Evolutionary conservation across 2,888 invertebrate species (phyloP), one percentile per base, ranked within the genome.

Genomic region (Dorcus parallelipipedus): DNA sequence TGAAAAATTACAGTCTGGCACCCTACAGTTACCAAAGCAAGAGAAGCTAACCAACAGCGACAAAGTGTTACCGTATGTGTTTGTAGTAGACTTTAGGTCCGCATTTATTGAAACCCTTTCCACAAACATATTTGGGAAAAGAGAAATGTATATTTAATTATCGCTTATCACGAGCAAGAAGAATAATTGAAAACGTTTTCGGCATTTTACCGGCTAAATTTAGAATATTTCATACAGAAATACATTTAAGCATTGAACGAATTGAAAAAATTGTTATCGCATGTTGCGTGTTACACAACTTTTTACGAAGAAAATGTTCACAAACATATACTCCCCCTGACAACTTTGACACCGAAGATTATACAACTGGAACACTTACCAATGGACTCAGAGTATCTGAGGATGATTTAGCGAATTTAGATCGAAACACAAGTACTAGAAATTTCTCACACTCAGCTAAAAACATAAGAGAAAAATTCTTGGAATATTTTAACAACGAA

Each of bases 281-380:
- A n/a, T 55, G 61, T 14, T 68, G 65, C 59, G 64, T 62, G 49
- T 45, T 69, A 41, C 69, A 69, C 54, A 69, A 69, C 55, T 68
- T 49, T 49, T 49, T 49, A 41, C 41, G 41, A 9, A 9, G 41
- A 9, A 41, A 41, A 41, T n/a, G 41, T 41, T n/a, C 10, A n/a
- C 23, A 23, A 23, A 41, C 5, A 10, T 41, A 41, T 10, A 41
- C 4, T 41, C 5, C 9, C 2, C 41, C 41, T 41, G 10, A 41
- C 4, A 41, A 41, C 5, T 2, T 41, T 3, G 41, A 41, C 41
- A 41, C 41, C n/a, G 41, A n/a, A n/a, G n/a, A n/a, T n/a, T n/a
- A n/a, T n/a, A n/a, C n/a, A n/a, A 20, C 3, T 3, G 3, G 3
- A 20, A 20, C 2, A 2, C 20, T 3, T 2, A 20, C 20, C 2